phyloP scores from a whole-genome alignment of 2,888 invertebrate genomes.

The Colostygia pectinataria region DNA sequence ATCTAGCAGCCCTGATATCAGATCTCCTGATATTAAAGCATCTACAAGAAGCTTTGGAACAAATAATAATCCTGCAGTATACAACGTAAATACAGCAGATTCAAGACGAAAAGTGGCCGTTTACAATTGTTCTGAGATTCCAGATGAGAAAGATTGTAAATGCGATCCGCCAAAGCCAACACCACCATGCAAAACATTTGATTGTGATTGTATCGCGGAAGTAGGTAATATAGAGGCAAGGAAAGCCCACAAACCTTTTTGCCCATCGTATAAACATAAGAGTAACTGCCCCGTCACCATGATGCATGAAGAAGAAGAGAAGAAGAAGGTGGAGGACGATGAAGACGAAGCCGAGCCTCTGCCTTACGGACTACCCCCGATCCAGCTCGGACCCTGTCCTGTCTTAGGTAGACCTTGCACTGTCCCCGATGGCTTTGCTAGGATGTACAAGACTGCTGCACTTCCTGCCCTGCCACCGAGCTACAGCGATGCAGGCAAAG shows the following conservation, averaged over 20 bases:
- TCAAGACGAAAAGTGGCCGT: slow-evolving; percentile 39
- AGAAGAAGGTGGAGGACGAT: slow-evolving; percentile 59
- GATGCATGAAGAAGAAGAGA: slow-evolving; percentile 58
- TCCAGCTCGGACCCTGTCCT: slow-evolving; percentile 74
- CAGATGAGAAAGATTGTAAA: slow-evolving; percentile 66
- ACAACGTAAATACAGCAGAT: slow-evolving; percentile 41
- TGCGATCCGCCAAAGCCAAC: slow-evolving; percentile 65
- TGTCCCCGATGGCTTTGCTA: slow-evolving; percentile 72
- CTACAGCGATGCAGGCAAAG: slow-evolving; percentile 69
- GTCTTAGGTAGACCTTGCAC: slow-evolving; percentile 71
- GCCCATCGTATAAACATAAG: slow-evolving; percentile 70
- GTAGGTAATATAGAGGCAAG: slow-evolving; percentile 51
- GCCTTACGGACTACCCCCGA: slow-evolving; percentile 73
- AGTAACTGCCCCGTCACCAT: slow-evolving; percentile 62
- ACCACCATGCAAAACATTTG: slow-evolving; percentile 69
- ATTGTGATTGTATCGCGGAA: slow-evolving; percentile 67
- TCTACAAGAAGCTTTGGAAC: slow-evolving; percentile 35
- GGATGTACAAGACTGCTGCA: slow-evolving; percentile 69
- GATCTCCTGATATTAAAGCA: slow-evolving; percentile 27
- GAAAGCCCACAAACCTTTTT: slow-evolving; percentile 66
- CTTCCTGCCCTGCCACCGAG: slow-evolving; percentile 61
- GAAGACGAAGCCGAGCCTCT: slow-evolving; percentile 66
- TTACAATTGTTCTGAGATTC: slow-evolving; percentile 53
- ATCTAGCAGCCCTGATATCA: slow-evolving; percentile 32
- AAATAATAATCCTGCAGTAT: slow-evolving; percentile 41